A percentile compares a stretch with the other conserved stretches of the same genome.
Conservation (phyloP, 2,888 invertebrate genomes). For the Drosophila monieri region DNA sequence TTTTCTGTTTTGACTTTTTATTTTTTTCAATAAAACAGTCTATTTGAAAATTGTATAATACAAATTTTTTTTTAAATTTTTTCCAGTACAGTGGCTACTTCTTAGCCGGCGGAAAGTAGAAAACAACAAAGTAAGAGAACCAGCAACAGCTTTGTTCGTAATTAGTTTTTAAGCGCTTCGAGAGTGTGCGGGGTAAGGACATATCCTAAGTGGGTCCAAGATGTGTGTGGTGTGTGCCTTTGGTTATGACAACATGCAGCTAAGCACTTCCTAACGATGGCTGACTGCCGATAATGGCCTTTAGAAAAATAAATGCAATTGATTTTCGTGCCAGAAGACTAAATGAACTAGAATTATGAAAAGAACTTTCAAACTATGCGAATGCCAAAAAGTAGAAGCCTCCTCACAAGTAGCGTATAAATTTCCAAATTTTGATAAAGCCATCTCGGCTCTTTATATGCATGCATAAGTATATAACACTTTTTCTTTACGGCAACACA, state of each 20-base stretch:
- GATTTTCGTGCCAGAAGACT: constrained; percentile 65
- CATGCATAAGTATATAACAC: constrained; percentile 20
- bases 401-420: constrained; percentile 12
- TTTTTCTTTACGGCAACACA: constrained; percentile 7
- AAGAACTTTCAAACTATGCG: not conserved
- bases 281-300: constrained; percentile 70
- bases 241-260: constrained; percentile 75
- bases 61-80: not conserved
- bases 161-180: constrained; percentile 75
- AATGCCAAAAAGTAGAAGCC: not conserved
- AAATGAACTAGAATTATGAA: not conserved
- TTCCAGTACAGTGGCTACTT: constrained; percentile 14
- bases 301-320: constrained; percentile 67
- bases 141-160: constrained; percentile 66
- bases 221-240: constrained; percentile 36
- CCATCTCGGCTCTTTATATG: constrained; percentile 28
- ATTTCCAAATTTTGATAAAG: constrained; percentile 53
- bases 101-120: constrained; percentile 15
- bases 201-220: constrained; percentile 33
- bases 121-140: constrained; percentile 35
- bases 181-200: constrained; percentile 31
- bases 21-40: no score
- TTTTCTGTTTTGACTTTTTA: no score
- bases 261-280: constrained; percentile 74
- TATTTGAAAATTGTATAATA: no score